Evolutionary conservation across 2,888 invertebrate genomes (phyloP).

Genomic region (Amiota communis): DNA sequence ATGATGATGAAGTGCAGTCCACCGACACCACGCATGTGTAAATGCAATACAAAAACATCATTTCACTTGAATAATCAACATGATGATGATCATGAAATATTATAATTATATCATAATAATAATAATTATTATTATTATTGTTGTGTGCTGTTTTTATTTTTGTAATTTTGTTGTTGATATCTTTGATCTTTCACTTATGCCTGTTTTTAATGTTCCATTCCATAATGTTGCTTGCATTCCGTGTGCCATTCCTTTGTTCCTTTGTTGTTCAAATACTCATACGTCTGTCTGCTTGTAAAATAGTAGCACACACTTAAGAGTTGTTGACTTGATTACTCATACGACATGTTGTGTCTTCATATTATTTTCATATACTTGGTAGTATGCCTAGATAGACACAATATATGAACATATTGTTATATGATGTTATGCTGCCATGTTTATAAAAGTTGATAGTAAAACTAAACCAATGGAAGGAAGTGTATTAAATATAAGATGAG

Average conservation of each 20-base stretch:
- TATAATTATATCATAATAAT: no score
- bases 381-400: neutral
- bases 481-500: no score
- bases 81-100: no score
- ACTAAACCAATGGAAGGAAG: no score
- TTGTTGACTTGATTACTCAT: slow-evolving; percentile 62
- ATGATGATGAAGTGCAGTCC: no score
- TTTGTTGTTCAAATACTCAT: neutral
- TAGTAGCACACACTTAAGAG: slow-evolving; percentile 41
- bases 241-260: neutral
- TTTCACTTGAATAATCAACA: no score
- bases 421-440: no score
- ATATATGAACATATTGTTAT: neutral
- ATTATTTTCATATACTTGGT: neutral
- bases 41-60: no score
- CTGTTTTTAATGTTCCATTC: neutral
- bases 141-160: no score
- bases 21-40: no score
- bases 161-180: neutral
- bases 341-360: slow-evolving; percentile 45
- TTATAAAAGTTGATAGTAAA: neutral
- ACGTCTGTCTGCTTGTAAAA: no score
- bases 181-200: slow-evolving; percentile 16
- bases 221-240: neutral
- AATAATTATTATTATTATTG: no score